Conservation (phyloP, 2,888 invertebrate species). For the Chymomyza amoena region DNA sequence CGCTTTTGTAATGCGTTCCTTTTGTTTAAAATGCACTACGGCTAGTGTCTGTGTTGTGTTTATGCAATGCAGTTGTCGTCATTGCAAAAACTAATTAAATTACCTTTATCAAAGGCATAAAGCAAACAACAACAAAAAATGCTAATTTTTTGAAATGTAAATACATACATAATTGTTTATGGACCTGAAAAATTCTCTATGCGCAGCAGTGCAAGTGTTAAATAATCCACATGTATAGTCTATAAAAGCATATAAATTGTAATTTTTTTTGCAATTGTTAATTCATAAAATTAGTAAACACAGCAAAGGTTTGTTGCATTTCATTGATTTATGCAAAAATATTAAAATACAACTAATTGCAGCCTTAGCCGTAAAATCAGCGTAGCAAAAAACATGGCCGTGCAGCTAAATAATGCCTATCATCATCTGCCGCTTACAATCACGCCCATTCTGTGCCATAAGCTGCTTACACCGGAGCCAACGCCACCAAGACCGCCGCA, state of each 20-base stretch:
- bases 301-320: constrained; percentile 3
- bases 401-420: constrained; percentile 62
- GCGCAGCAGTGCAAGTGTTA: constrained; percentile 39
- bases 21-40: not conserved
- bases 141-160: not conserved
- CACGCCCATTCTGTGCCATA: constrained; percentile 72
- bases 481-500: constrained; percentile 50
- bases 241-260: constrained; percentile 24
- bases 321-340: not conserved
- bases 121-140: not conserved
- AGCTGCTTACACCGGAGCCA: constrained; percentile 48
- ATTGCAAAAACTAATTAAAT: not conserved
- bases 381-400: constrained; percentile 47
- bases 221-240: constrained; percentile 49
- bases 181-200: constrained; percentile 37
- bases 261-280: constrained; percentile 42
- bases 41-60: not conserved
- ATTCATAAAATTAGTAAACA: constrained; percentile 36
- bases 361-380: constrained; percentile 9
- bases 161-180: not conserved
- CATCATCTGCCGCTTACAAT: constrained; percentile 75
- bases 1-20: not conserved
- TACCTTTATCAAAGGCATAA: not conserved
- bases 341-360: not conserved
- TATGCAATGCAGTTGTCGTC: not conserved